phyloP scores from a whole-genome alignment of 2,888 invertebrate genomes.

The Chelonus formosanus region DNA sequence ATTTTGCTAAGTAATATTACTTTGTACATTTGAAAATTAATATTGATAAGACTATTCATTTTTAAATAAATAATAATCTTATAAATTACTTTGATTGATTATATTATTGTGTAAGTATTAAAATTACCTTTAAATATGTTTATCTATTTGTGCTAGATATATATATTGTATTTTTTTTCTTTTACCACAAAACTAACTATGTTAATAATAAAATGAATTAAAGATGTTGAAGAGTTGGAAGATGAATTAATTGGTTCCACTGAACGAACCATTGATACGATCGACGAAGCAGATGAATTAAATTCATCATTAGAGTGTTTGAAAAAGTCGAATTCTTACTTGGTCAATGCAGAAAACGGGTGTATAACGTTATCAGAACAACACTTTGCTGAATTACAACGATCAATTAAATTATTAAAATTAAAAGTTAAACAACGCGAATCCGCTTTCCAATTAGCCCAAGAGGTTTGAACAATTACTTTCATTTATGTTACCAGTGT shows the following conservation, averaged over 20 bases:
- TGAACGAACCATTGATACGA: slow-evolving; percentile 29
- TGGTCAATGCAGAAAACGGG: slow-evolving; percentile 72
- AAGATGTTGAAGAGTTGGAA: slow-evolving; percentile 13
- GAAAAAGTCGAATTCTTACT: slow-evolving; percentile 58
- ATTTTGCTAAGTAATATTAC: neutral
- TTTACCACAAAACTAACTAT: no score
- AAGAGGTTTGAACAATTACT: slow-evolving; percentile 49
- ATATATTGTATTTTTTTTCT: no score
- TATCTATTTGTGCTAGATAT: no score
- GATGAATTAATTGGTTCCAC: neutral
- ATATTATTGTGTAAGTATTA: no score
- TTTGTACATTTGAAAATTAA: neutral
- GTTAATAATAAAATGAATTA: no score
- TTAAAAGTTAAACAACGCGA: slow-evolving; percentile 69
- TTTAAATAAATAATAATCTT: no score
- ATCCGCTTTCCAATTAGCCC: slow-evolving; percentile 54
- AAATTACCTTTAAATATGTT: no score
- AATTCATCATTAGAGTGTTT: slow-evolving; percentile 27
- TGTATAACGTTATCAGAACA: slow-evolving; percentile 71
- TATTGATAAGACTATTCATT: no score
- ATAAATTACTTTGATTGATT: no score
- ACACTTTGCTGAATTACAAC: slow-evolving; percentile 71
- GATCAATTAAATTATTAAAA: slow-evolving; percentile 69
- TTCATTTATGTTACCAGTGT: no score
- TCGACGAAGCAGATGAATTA: slow-evolving; percentile 32